phyloP scores from a whole-genome alignment of 2,797 vertebrate species.

The Clarias fuscus region DNA sequence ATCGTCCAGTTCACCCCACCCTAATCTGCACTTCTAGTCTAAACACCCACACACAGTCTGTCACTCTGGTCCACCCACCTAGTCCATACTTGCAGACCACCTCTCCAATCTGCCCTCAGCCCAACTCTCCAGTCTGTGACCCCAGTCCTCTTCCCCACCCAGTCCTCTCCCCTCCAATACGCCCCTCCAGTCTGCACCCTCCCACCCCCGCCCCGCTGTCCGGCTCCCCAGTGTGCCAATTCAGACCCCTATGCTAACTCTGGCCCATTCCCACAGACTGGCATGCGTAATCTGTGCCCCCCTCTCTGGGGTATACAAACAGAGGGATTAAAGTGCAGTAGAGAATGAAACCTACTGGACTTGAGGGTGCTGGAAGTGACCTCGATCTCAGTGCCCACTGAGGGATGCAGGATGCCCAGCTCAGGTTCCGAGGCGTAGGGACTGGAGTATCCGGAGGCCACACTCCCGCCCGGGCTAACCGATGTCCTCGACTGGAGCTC shows the following conservation, averaged over 20 bases:
- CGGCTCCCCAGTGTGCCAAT: not conserved
- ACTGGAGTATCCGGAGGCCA: slow-evolving; percentile 74
- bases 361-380: slow-evolving; percentile 87
- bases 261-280: not conserved
- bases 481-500: slow-evolving; percentile 66
- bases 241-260: not conserved
- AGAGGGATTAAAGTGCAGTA: not conserved
- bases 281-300: not conserved
- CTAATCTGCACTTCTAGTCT: too few relatives aligned
- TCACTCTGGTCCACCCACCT: too few relatives aligned
- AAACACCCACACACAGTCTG: too few relatives aligned
- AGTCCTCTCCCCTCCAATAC: not conserved
- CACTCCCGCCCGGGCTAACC: slow-evolving; percentile 67
- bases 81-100: too few relatives aligned
- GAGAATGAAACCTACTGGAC: slow-evolving; percentile 75
- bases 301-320: not conserved
- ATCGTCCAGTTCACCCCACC: too few relatives aligned
- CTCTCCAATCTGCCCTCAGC: not conserved
- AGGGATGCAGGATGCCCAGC: slow-evolving; percentile 73
- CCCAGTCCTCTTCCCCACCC: not conserved
- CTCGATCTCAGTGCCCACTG: slow-evolving; percentile 82
- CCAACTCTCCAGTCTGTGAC: not conserved
- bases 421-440: slow-evolving; percentile 77
- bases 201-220: not conserved
- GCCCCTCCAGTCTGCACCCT: not conserved